These are phyloP conservation scores for Aspidapion aeneum DNA, from an alignment of 2,888 invertebrate genomes.

Conservation along the genomic window DNA sequence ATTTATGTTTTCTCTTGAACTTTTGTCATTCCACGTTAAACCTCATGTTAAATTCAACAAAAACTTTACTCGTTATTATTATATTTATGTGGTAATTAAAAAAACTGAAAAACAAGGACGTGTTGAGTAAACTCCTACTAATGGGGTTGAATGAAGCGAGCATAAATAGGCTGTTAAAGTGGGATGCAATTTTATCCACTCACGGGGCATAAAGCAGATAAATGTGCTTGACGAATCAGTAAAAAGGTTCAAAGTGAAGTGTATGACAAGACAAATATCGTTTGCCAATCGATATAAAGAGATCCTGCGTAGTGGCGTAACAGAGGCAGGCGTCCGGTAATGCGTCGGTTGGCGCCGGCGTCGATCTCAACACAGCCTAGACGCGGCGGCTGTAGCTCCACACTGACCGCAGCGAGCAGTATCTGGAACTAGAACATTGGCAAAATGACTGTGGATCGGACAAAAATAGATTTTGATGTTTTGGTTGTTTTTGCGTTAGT, in stretches of 20 bases:
- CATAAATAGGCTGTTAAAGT: too few species aligned
- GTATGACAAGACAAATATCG: constrained; percentile 15
- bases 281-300: constrained; percentile 31
- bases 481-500: constrained; percentile 29
- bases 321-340: constrained; percentile 23
- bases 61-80: too few species aligned
- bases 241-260: neutral
- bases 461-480: constrained; percentile 31
- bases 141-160: too few species aligned
- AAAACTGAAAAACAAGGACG: too few species aligned
- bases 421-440: constrained; percentile 34
- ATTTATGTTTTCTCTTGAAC: too few species aligned
- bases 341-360: constrained; percentile 33
- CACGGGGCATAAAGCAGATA: neutral
- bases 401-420: constrained; percentile 32
- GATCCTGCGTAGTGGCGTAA: constrained; percentile 33
- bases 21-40: too few species aligned
- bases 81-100: too few species aligned
- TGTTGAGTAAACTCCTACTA: too few species aligned
- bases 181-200: too few species aligned
- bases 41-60: too few species aligned
- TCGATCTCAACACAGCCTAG: constrained; percentile 36
- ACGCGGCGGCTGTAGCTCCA: constrained; percentile 35
- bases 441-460: constrained; percentile 30
- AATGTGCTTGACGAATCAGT: neutral